A percentile compares a stretch with the other conserved stretches of the same genome.
phyloP scores from a whole-genome alignment of 2,888 invertebrate species.

The Julus scandinavius region DNA sequence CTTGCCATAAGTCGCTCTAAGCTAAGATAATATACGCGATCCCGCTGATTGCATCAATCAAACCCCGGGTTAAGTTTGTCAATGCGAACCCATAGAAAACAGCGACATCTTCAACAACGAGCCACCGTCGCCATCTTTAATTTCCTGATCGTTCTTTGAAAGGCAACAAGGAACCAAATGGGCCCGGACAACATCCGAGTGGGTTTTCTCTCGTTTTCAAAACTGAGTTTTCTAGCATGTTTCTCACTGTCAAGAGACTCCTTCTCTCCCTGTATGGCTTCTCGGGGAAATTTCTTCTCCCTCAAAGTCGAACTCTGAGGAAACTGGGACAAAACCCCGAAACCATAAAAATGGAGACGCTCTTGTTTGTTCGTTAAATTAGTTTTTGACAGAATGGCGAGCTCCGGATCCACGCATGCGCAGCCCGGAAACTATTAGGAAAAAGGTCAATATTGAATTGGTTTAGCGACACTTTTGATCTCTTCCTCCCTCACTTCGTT shows the following conservation, averaged over 20 bases:
- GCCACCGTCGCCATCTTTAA: slow-evolving; percentile 30
- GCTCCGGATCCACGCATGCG: slow-evolving; percentile 21
- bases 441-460: slow-evolving; percentile 46
- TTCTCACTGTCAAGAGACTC: background rate
- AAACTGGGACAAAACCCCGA: slow-evolving; percentile 36
- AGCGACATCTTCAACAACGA: background rate
- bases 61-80: slow-evolving; percentile 41
- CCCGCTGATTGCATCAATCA: slow-evolving; percentile 38
- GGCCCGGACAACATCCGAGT: background rate
- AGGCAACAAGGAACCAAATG: background rate
- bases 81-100: slow-evolving; percentile 14
- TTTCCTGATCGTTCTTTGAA: slow-evolving; percentile 48
- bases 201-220: slow-evolving; percentile 30
- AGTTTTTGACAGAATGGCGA: slow-evolving; percentile 44
- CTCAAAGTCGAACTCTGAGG: background rate
- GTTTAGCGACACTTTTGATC: slow-evolving; percentile 43
- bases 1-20: background rate
- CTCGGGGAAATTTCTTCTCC: background rate
- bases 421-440: slow-evolving; percentile 41
- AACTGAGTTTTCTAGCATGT: background rate
- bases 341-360: slow-evolving; percentile 38
- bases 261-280: background rate
- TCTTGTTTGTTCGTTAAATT: slow-evolving; percentile 46
- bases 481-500: slow-evolving; percentile 40
- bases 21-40: slow-evolving; percentile 28